These are phyloP conservation scores for Paratrypauchen microcephalus DNA, from an alignment of 2,797 vertebrate genomes.

Conservation along the genomic window DNA sequence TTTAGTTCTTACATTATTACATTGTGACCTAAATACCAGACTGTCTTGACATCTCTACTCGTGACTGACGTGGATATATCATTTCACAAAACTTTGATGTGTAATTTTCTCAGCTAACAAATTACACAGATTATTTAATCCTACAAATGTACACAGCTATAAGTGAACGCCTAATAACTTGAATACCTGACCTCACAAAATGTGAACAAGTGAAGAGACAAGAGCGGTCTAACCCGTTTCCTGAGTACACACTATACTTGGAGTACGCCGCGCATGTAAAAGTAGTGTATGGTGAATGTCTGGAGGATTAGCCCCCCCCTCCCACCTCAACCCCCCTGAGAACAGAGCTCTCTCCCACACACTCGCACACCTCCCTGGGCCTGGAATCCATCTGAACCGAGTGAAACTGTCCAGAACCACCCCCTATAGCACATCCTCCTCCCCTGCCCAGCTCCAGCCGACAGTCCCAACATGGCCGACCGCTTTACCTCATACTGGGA, in stretches of 20 bases:
- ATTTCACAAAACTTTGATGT: too few species aligned
- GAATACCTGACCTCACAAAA: not conserved
- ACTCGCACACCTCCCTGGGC: slow-evolving; percentile 36
- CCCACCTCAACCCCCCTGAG: slow-evolving; percentile 38
- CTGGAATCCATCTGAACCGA: slow-evolving; percentile 62
- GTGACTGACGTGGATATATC: too few species aligned
- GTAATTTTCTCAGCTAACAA: not conserved
- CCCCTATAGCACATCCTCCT: slow-evolving; percentile 32
- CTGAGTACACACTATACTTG: not conserved
- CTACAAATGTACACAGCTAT: not conserved
- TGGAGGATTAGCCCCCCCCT: slow-evolving; percentile 64
- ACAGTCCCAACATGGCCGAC: slow-evolving; percentile 54
- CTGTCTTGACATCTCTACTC: too few species aligned
- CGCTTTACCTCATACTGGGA: slow-evolving; percentile 52
- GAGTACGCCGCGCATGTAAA: not conserved
- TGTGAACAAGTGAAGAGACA: not conserved
- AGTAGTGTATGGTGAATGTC: slow-evolving; percentile 63
- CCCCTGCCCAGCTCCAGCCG: slow-evolving; percentile 37
- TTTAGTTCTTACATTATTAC: too few species aligned
- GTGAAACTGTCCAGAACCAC: slow-evolving; percentile 75
- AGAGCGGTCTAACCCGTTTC: not conserved
- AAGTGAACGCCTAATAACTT: too few species aligned
- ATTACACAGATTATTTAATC: not conserved
- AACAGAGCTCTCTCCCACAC: slow-evolving; percentile 40
- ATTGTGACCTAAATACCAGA: too few species aligned